Evolutionary conservation across 2,797 vertebrate genomes (phyloP).

Genomic region (Helostoma temminkii): DNA sequence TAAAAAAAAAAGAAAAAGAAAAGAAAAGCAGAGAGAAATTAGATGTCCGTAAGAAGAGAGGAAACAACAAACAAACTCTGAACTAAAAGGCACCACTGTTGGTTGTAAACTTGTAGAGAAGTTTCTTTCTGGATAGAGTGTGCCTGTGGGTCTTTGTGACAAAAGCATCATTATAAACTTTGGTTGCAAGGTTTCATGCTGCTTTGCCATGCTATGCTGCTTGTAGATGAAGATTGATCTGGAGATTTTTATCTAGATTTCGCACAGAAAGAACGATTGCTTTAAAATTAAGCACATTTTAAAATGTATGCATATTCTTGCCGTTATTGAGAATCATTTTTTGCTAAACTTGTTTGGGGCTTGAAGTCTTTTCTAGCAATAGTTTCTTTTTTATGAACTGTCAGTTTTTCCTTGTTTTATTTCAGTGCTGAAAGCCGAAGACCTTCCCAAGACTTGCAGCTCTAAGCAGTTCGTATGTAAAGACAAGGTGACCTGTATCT

Average conservation of each 20-base stretch:
- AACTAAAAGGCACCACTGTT: slow-evolving; percentile 72
- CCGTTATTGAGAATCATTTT: background rate
- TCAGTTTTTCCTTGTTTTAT: slow-evolving; percentile 39
- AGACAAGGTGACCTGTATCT: slow-evolving; percentile 97
- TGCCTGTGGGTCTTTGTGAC: slow-evolving; percentile 54
- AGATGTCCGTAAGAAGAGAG: slow-evolving; percentile 58
- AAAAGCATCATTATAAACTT: slow-evolving; percentile 74
- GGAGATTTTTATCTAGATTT: slow-evolving; percentile 53
- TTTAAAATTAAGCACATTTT: background rate
- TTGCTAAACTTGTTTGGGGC: slow-evolving; percentile 3
- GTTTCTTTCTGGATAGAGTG: slow-evolving; percentile 47
- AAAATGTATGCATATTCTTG: background rate
- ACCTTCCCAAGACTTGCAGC: slow-evolving; percentile 91
- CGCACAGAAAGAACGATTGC: slow-evolving; percentile 14
- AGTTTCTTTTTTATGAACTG: slow-evolving; percentile 33
- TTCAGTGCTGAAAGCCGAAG: slow-evolving; percentile 83
- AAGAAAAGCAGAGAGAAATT: slow-evolving; percentile 56
- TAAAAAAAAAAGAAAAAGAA: slow-evolving; percentile 51
- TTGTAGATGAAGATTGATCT: slow-evolving; percentile 58
- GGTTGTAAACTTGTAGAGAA: slow-evolving; percentile 47
- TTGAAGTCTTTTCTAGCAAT: slow-evolving; percentile 3
- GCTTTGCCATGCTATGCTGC: slow-evolving; percentile 35
- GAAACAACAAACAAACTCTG: slow-evolving; percentile 68
- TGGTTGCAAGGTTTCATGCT: slow-evolving; percentile 66
- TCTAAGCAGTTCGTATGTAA: slow-evolving; percentile 98